Base-by-base conservation (phyloP, 2,888 invertebrate genomes). In the Synergus umbraculus region DNA sequence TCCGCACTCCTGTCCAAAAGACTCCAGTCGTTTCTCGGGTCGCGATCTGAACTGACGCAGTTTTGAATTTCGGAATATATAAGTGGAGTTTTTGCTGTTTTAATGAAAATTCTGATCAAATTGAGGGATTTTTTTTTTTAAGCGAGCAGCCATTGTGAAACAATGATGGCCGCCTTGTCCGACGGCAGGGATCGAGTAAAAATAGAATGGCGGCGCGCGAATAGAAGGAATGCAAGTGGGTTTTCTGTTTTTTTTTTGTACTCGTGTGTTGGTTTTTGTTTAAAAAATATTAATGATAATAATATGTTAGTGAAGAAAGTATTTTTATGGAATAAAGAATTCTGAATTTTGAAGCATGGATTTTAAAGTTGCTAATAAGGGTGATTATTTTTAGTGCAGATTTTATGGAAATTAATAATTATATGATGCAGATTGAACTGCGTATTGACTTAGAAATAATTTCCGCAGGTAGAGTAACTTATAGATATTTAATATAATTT, bases 1-100 rank as follows among this genome's bases (percentile, higher is more conserved):
- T 37, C 3, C 29, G 65, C 69, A 81, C 79, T 79, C 73, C 67
- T 77, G 46, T 13, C 76, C 73, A 78, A 78, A 81, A 79, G 49
- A 76, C 67, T 76, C 73, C 81, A 84, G 83, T 84, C 79, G 73
- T 15, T 78, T 77, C 76, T 81, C 79, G 77, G 82, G 65, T 79
- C 69, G 80, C 79, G 82, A 43, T 18, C 76, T 46, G 83, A 79
- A 78, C 81, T 78, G 83, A 80, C 80, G 76, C 60, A 76, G 29
- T 73, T 77, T 46, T 41, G 12, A 66, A 65, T 67, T 67, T 44
- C 77, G 65, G 43, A 78, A 80, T 58, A 37, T 37, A 37, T 37
- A 76, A 67, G 60, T 66, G 3, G 12, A 58, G n/a, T 63, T 65
- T 29, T 7, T n/a, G 2, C 0, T 2, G 9, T 29, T 69, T 41